Percentiles rank a stretch among this genome's conserved stretches.
Conservation (phyloP, 2,797 vertebrate genomes). For the Poecilia velifera region DNA sequence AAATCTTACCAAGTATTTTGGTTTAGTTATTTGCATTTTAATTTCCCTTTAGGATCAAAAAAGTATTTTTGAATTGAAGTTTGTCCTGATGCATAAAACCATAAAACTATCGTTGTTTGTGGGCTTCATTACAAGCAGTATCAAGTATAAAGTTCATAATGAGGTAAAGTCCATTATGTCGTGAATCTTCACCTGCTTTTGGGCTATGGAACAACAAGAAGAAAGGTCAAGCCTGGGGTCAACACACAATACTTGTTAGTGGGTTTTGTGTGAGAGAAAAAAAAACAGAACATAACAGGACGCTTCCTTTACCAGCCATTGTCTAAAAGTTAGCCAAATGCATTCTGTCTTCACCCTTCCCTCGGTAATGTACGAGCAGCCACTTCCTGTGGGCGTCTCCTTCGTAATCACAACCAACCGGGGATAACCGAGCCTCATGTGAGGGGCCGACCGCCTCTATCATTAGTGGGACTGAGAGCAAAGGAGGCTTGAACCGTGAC, state of each 20-base stretch:
- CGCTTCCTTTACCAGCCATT: background rate
- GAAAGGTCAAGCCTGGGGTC: background rate
- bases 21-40: no score
- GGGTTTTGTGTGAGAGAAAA: background rate
- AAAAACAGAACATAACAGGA: background rate
- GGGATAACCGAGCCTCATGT: background rate
- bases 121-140: background rate
- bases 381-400: constrained; percentile 13
- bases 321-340: background rate
- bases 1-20: no score
- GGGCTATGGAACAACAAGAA: background rate
- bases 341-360: background rate
- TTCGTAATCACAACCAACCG: constrained; percentile 11
- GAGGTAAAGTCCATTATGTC: background rate
- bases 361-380: background rate
- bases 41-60: no score
- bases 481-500: constrained; percentile 22
- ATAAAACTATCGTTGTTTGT: background rate
- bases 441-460: background rate
- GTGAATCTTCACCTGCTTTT: background rate
- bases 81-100: background rate
- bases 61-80: background rate
- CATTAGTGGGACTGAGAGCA: constrained; percentile 6
- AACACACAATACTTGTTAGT: background rate
- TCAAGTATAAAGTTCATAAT: background rate